phyloP scores from a whole-genome alignment of 2,113 vertebrate genomes.

The Gymnorhina tibicen region DNA sequence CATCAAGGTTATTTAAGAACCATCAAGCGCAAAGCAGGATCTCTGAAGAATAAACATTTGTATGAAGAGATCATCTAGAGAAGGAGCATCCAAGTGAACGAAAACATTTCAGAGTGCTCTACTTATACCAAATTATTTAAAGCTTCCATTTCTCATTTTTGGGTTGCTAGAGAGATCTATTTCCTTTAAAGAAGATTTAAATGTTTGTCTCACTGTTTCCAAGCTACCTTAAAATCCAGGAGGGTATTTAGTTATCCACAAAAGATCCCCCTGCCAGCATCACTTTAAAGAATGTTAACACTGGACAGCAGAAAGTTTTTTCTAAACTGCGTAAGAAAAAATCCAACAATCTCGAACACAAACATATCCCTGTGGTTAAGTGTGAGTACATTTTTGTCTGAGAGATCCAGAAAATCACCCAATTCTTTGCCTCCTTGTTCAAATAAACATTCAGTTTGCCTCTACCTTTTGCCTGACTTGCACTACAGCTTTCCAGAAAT shows the following conservation, averaged over 20 bases:
- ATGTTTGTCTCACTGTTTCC: background rate
- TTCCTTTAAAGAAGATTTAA: background rate
- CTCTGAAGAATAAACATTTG: background rate
- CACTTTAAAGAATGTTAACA: background rate
- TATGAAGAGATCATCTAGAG: background rate
- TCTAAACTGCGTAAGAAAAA: background rate
- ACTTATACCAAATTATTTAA: background rate
- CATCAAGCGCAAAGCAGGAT: background rate
- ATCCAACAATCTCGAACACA: accelerated
- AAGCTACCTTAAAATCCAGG: background rate
- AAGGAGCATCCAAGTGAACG: background rate
- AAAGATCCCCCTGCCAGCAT: background rate
- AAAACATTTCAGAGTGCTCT: background rate
- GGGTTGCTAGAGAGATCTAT: background rate
- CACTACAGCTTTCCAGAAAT: constrained; percentile 97
- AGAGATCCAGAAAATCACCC: background rate
- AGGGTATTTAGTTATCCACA: background rate
- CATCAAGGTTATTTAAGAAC: background rate
- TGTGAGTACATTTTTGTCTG: accelerated
- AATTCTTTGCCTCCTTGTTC: background rate
- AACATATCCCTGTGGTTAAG: background rate
- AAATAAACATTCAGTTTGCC: background rate
- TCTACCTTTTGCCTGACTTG: constrained; percentile 95
- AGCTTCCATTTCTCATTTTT: background rate
- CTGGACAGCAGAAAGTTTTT: background rate